These are phyloP conservation scores for Tiaroga cobitis DNA, from an alignment of 2,797 vertebrate genomes.

Conservation along the genomic window DNA sequence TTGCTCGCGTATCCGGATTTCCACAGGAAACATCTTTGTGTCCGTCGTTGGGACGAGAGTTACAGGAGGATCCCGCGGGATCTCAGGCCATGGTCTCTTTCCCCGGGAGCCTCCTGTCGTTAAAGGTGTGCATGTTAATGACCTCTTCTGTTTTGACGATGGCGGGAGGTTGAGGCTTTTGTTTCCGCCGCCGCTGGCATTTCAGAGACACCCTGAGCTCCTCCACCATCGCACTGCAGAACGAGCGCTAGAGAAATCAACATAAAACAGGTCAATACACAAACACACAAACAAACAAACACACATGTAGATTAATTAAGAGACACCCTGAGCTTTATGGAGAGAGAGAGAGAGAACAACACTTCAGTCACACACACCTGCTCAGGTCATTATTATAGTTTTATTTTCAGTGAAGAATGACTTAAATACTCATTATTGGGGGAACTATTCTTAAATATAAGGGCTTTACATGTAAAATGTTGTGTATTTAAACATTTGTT, in stretches of 20 bases:
- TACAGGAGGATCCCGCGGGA: constrained; percentile 71
- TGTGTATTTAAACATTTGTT: background rate
- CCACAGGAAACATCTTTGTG: constrained; percentile 99
- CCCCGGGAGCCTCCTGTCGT: constrained; percentile 96
- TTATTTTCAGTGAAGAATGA: background rate
- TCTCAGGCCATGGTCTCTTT: constrained; percentile 97
- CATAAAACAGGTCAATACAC: no score
- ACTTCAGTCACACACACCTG: constrained; percentile 8
- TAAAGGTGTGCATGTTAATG: constrained; percentile 99
- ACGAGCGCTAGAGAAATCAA: constrained; percentile 82
- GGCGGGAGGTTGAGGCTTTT: constrained; percentile 92
- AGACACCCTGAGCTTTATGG: no score
- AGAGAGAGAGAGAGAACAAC: background rate
- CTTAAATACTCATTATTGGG: background rate
- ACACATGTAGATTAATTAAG: no score
- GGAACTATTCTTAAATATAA: no score
- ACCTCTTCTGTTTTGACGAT: constrained; percentile 98
- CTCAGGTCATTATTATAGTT: background rate
- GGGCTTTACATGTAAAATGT: background rate
- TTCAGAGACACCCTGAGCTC: constrained; percentile 94
- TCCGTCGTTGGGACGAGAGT: constrained; percentile 81
- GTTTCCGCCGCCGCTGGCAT: constrained; percentile 93
- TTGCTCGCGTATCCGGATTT: constrained; percentile 88
- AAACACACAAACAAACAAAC: no score
- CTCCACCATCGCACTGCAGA: constrained; percentile 96